phyloP scores from a whole-genome alignment of 2,113 vertebrate species.

The Sardina pilchardus region DNA sequence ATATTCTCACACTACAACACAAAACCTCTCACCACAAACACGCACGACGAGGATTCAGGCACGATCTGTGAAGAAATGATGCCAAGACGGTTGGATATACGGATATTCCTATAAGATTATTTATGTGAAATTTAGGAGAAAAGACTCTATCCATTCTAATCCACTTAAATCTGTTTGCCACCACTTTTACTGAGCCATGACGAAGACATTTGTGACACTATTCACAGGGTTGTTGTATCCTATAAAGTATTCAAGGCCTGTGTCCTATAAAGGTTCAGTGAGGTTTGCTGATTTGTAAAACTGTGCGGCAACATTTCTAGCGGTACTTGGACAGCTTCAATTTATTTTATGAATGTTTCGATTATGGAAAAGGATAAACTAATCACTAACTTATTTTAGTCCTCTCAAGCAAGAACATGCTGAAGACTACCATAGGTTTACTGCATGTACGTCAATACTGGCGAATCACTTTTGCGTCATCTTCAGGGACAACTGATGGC shows the following conservation, averaged over 20 bases:
- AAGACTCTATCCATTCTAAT: background rate
- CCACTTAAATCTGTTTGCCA: background rate
- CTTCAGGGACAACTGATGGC: background rate
- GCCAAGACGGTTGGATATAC: background rate
- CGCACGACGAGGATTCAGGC: background rate
- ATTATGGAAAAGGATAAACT: background rate
- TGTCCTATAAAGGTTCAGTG: background rate
- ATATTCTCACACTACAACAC: slow-evolving; percentile 1
- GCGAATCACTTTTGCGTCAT: background rate
- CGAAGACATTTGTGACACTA: background rate
- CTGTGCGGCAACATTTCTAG: background rate
- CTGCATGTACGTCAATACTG: background rate
- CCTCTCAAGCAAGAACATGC: background rate
- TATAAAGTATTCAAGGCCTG: background rate
- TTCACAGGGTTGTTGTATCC: no score
- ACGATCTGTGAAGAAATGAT: background rate
- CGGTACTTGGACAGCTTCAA: background rate
- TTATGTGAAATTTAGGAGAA: background rate
- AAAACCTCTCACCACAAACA: background rate
- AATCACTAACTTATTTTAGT: background rate
- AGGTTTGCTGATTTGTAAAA: background rate
- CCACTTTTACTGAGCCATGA: background rate
- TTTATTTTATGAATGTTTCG: background rate
- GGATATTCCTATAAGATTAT: background rate
- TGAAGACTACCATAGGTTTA: background rate